Conservation (phyloP, 1,140 invertebrate species). For the Anthonomus grandis region DNA sequence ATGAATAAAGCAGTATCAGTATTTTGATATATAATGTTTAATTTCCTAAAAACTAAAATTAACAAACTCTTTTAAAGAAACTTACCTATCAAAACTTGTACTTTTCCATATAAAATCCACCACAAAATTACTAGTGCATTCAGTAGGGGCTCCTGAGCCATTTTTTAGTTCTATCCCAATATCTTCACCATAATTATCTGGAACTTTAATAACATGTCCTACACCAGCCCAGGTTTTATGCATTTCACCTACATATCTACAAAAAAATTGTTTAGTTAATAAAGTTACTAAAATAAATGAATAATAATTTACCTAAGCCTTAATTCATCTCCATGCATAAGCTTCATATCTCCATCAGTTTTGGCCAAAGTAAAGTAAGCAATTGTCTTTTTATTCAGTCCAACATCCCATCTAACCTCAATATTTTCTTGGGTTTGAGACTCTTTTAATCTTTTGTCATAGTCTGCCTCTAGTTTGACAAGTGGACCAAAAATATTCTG, state of each 20-base stretch:
- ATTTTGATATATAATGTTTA: too few relatives aligned
- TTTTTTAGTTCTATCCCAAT: constrained; percentile 95
- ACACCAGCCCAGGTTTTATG: constrained; percentile 94
- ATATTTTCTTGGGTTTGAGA: constrained; percentile 98
- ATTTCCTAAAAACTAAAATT: too few relatives aligned
- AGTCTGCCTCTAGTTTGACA: constrained; percentile 97
- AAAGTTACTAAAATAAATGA: not conserved
- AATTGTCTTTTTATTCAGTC: constrained; percentile 96
- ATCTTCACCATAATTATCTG: constrained; percentile 98
- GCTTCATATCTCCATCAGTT: constrained; percentile 95
- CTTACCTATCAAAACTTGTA: constrained; percentile 93
- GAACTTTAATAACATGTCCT: constrained; percentile 97
- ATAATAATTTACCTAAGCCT: constrained; percentile 55
- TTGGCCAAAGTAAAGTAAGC: constrained; percentile 98
- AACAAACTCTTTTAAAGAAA: not conserved
- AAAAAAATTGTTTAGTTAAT: not conserved
- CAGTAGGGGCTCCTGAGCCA: constrained; percentile 83
- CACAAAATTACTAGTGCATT: constrained; percentile 93
- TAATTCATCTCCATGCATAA: constrained; percentile 99
- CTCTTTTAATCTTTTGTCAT: constrained; percentile 97
- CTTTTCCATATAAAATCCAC: constrained; percentile 99
- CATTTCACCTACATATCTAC: constrained; percentile 88
- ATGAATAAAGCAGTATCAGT: too few relatives aligned
- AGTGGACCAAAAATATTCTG: constrained; percentile 98
- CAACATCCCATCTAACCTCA: constrained; percentile 97